Evolutionary conservation across 2,888 invertebrate genomes (phyloP), one percentile per base, ranked within the genome.

Genomic region (Neoitamus cyanurus): DNA sequence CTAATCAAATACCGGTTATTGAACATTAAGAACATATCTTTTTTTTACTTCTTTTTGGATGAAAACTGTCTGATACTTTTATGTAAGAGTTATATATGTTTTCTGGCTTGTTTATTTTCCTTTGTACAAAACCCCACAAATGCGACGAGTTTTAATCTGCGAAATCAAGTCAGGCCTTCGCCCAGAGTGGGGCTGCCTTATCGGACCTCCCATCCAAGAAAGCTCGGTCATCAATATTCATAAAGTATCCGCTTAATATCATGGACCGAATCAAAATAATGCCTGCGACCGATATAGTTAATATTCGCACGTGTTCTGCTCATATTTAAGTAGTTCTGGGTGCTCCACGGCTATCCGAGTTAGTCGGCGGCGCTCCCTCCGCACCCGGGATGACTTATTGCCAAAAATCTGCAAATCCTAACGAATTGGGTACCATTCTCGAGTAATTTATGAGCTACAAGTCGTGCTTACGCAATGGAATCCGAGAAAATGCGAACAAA

Each of bases 391-490:
- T 85, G 85, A 85, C 85, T 85, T 85, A 85, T 85, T 48, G 83
- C 83, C 83, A 70, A 78, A 85, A 85, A 85, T 85, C 85, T 85
- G 83, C 85, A 85, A 85, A 82, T 78, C 72, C 85, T 83, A 85
- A 85, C 85, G 85, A 85, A 83, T 85, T 83, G 78, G 85, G 83
- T 70, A 83, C 83, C 83, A 85, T 85, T 83, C 78, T 82, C 82
- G 20, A 69, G 84, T 85, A 84, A 85, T 85, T 85, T 85, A 85
- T 85, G 84, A 72, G 82, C 83, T 69, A 72, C 75, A 85, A 85
- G 83, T 85, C 85, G 85, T 85, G 85, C 85, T 85, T 85, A 85
- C 85, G 85, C 85, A 85, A 85, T 84, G 83, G 83, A 85, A 84
- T 85, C 78, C 70, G 42, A 84, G 78, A 84, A 84, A 73, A 84